Base-by-base conservation (phyloP, 2,888 invertebrate genomes). In the Cheilosia variabilis region DNA sequence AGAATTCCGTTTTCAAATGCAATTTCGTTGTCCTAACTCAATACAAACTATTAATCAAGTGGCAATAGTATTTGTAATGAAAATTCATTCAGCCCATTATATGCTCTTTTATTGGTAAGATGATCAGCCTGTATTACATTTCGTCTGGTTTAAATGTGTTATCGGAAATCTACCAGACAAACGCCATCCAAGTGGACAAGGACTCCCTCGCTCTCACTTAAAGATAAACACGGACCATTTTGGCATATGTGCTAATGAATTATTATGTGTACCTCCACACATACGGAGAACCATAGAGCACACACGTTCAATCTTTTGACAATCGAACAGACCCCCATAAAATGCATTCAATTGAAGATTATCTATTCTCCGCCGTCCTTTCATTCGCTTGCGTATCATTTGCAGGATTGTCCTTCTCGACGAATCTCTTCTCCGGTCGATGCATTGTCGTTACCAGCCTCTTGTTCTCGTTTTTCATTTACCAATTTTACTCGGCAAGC, bases 401-500 rank as follows among this genome's bases (percentile, higher is more conserved):
- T 50, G 31, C 65, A 89, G 89, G 89, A 65, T 87, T 91, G 76
- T 88, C 91, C 6, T 90, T 90, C 87, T 89, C 91, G 37, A 91
- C 91, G 47, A 90, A 88, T 68, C 91, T 91, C 0, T 91, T 93
- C 24, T 93, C 95, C 0, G 93, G 94, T 2, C 93, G 94, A 78
- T 91, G 94, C 53, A 91, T 94, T 27, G 91, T 94, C 3, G 92
- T 94, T 66, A 92, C 93, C 1, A 93, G 93, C 1, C 93, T 94
- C 57, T 66, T 95, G 1, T 95, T 94, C 89, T 93, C 94, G 0
- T 93, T 95, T 83, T 93, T 94, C 19, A 91, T 95, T 55, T 95
- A 95, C 90, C 95, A 95, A 89, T 95, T 95, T 90, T 96, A 95
- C 90, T 95, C 95, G 53, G 95, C 95, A 1, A 94, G 94, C 60